phyloP scores from a whole-genome alignment of 53 echinoderm and acorn worm genomes.

The Arbacia lixula region DNA sequence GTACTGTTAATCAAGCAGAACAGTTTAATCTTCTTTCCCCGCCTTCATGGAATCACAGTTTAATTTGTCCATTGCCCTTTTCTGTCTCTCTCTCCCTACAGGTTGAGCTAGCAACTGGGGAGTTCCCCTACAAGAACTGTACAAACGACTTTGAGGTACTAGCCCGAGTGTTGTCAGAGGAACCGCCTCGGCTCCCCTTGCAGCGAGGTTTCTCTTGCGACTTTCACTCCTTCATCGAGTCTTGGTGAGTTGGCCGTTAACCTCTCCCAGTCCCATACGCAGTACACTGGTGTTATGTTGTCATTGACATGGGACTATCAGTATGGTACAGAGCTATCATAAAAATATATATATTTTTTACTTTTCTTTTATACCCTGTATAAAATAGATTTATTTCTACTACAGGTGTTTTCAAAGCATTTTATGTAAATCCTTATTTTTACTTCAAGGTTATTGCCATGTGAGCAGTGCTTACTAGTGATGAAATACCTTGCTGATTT shows the following conservation, averaged over 20 bases:
- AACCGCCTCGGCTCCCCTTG: slow-evolving; percentile 92
- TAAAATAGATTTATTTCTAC: too few relatives aligned
- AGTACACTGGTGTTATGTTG: background rate
- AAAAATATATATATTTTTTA: too few relatives aligned
- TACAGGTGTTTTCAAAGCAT: too few relatives aligned
- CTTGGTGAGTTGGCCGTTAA: slow-evolving; percentile 66
- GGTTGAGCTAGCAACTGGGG: slow-evolving; percentile 98
- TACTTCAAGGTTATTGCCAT: too few relatives aligned
- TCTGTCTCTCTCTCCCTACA: slow-evolving; percentile 19
- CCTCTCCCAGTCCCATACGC: background rate
- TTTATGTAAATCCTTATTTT: too few relatives aligned
- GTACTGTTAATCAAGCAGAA: too few relatives aligned
- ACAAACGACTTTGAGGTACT: slow-evolving; percentile 99
- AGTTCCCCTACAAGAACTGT: slow-evolving; percentile 99
- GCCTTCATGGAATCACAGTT: too few relatives aligned
- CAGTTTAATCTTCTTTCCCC: too few relatives aligned
- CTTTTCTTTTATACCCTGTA: too few relatives aligned
- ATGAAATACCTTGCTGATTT: too few relatives aligned
- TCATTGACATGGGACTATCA: background rate
- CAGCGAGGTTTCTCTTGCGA: slow-evolving; percentile 92
- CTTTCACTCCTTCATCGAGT: slow-evolving; percentile 96
- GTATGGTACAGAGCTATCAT: background rate
- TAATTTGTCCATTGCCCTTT: too few relatives aligned
- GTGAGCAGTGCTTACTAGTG: too few relatives aligned
- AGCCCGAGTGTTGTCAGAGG: slow-evolving; percentile 91